phyloP scores from a whole-genome alignment of 2,888 invertebrate genomes.

The Sminthurinus aureus region DNA sequence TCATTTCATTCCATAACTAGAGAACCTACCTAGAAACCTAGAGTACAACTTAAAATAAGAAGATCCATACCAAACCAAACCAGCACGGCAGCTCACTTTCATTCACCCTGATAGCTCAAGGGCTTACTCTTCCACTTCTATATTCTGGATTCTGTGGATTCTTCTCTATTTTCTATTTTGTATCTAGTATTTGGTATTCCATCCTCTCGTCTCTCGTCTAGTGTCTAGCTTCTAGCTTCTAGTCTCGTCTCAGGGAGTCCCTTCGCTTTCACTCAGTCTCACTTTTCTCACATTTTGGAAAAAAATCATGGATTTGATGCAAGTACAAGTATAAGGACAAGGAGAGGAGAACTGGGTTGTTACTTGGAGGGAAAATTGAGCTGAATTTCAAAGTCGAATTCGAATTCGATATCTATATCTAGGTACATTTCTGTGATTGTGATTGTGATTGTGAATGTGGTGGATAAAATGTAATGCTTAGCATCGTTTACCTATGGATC shows the following conservation, averaged over 20 bases:
- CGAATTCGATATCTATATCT: no score
- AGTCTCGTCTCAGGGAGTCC: slow-evolving; percentile 15
- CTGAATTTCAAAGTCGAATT: no score
- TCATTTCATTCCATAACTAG: neutral
- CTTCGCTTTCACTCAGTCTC: slow-evolving; percentile 17
- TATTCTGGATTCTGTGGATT: neutral
- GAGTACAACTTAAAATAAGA: no score
- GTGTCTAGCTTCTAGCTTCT: no score
- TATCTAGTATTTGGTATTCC: neutral
- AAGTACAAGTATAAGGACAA: neutral
- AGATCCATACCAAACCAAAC: neutral
- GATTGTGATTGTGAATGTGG: neutral
- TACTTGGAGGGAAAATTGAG: neutral
- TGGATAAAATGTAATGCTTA: neutral
- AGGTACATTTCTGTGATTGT: no score
- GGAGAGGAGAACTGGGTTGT: slow-evolving; percentile 15
- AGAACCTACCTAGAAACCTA: no score
- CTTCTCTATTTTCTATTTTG: no score
- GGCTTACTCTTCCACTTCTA: slow-evolving; percentile 7
- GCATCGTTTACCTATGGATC: slow-evolving; percentile 4
- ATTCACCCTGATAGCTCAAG: slow-evolving; percentile 33
- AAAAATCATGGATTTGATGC: slow-evolving; percentile 4
- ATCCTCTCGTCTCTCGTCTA: slow-evolving; percentile 4
- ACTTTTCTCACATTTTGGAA: slow-evolving; percentile 5
- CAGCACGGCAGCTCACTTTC: slow-evolving; percentile 13